phyloP scores from a whole-genome alignment of 1,140 invertebrate genomes.

The Scaptomyza pallida region DNA sequence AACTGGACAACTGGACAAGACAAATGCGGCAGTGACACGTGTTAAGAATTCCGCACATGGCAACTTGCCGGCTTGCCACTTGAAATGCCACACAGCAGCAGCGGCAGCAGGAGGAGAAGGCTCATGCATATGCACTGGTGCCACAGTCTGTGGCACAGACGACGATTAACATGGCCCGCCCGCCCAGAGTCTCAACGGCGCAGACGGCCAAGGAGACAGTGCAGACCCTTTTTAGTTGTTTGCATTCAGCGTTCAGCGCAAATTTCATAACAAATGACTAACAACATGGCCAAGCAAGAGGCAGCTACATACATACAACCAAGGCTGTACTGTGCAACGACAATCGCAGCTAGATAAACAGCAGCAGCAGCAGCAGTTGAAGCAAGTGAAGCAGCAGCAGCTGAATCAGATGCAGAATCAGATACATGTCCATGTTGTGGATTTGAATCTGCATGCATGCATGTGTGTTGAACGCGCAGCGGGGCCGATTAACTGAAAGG shows the following conservation, averaged over 20 bases:
- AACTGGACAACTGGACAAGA: conserved; percentile 20
- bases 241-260: conserved; percentile 20
- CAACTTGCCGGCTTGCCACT: conserved; percentile 49
- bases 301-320: conserved; percentile 48
- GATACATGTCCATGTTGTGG: conserved; percentile 55
- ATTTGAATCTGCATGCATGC: conserved; percentile 61
- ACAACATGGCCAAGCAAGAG: conserved; percentile 70
- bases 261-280: conserved; percentile 80
- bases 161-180: conserved; percentile 29
- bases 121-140: conserved; percentile 63
- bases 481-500: conserved; percentile 73
- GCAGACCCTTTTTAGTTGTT: conserved; percentile 58
- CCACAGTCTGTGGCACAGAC: conserved; percentile 45
- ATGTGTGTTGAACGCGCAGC: conserved; percentile 42
- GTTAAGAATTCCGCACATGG: conserved; percentile 75
- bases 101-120: not conserved
- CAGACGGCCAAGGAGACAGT: not conserved
- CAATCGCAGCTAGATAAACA: conserved; percentile 73
- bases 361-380: conserved; percentile 32
- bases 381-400: conserved; percentile 22
- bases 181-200: conserved; percentile 24
- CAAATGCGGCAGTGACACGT: conserved; percentile 71
- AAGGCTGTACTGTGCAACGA: conserved; percentile 38
- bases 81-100: conserved; percentile 75
- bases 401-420: conserved; percentile 29